Conservation (phyloP, 2,113 vertebrate species). For the Ploceus nigricollis region DNA sequence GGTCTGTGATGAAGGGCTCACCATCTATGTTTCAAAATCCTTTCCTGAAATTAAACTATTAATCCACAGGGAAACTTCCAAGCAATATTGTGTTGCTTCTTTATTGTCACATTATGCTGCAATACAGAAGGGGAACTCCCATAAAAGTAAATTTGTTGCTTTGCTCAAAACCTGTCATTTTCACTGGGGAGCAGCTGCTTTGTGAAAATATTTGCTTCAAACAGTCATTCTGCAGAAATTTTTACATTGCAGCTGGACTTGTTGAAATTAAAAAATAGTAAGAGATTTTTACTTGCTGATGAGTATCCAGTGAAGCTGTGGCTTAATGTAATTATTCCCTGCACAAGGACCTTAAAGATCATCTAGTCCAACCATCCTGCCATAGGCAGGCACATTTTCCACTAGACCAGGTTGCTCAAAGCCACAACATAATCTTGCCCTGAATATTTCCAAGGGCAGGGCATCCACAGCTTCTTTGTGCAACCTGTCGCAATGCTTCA, state of each 20-base stretch:
- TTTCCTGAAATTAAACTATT: conserved; percentile 15
- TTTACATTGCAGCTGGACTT: not conserved
- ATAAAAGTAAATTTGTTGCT: not conserved
- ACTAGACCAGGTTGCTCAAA: not conserved
- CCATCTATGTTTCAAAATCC: not conserved
- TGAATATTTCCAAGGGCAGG: not conserved
- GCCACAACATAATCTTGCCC: not conserved
- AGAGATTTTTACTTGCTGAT: not conserved
- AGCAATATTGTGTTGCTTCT: not conserved
- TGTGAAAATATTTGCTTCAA: not conserved
- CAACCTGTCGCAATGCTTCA: not conserved
- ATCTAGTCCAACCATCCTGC: not conserved
- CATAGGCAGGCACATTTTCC: not conserved
- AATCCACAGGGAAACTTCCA: not conserved
- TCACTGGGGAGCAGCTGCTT: not conserved
- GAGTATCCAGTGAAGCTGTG: not conserved
- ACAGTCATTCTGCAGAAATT: not conserved
- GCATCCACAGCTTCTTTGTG: not conserved
- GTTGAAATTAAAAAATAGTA: not conserved
- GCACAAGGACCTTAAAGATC: not conserved
- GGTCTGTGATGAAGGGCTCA: not conserved
- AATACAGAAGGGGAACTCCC: not conserved
- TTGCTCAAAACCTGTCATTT: not conserved
- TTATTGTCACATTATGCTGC: not conserved
- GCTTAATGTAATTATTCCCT: not conserved